Evolutionary conservation across 2,888 invertebrate genomes (phyloP), one percentile per base, ranked within the genome.

Genomic region (Malthinus flaveolus): DNA sequence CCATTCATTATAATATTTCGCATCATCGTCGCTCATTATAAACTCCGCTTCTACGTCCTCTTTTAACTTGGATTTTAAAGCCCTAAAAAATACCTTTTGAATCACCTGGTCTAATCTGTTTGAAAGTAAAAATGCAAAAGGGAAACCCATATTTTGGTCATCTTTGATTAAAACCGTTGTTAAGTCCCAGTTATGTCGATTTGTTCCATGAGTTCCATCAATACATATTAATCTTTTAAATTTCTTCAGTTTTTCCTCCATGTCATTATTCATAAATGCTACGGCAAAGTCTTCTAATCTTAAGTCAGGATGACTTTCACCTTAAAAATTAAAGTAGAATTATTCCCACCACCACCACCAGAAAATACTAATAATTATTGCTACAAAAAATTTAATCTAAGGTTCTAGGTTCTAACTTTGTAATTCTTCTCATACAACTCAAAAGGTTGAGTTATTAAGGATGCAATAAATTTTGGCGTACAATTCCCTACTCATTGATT

Each of bases 1-100:
- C 63, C 63, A 64, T 34, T 55, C 59, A 39, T 65, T 64, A 36
- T 57, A 51, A 42, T 65, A 65, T 44, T 66, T 65, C 9, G 53
- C 39, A 48, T 63, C 65, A 10, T 65, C 64, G 48, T 65, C 63
- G 7, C 36, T 66, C 61, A 65, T 65, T 7, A 37, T 12, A 37
- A 12, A 37, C 13, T 37, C 11, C 1, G 37, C 7, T 12, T 1
- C 13, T 3, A 37, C 13, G 7, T 37, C 37, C 7, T 37, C 37
- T 37, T 48, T 34, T 10, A 63, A 11, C 49, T 63, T 66, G 6
- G 49, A 31, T 44, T 45, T 44, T 8, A 65, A 39, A 9, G 62
- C 64, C 6, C 36, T 31, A 46, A 57, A 56, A 57, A 59, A 52
- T n/a, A 62, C 57, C 37, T 23, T 37, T 37, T 54, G 54, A 47